A percentile compares a stretch with the other conserved stretches of the same genome.
These are phyloP conservation scores for Sitophilus oryzae DNA, from an alignment of 1,140 invertebrate species.

Conservation along the genomic window DNA sequence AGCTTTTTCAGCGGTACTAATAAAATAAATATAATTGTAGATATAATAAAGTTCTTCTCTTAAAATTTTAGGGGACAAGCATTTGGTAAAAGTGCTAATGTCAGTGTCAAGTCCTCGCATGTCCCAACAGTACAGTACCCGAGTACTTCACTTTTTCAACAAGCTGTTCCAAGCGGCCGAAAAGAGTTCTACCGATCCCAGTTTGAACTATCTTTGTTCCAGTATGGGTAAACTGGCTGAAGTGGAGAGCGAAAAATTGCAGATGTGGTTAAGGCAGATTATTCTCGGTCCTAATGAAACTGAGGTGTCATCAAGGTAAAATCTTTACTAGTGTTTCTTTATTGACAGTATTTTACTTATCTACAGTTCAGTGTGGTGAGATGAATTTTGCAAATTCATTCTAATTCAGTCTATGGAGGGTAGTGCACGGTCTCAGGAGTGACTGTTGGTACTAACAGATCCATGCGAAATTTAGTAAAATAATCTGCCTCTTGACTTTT, in stretches of 20 bases:
- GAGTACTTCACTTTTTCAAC: slow-evolving; percentile 76
- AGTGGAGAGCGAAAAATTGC: slow-evolving; percentile 59
- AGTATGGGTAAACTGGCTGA: slow-evolving; percentile 61
- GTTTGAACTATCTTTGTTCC: slow-evolving; percentile 62
- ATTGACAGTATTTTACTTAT: too few relatives aligned
- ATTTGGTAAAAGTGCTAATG: slow-evolving; percentile 65
- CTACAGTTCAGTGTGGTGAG: too few relatives aligned
- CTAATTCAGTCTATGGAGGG: too few relatives aligned
- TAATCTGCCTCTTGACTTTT: too few relatives aligned
- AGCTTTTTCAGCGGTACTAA: slow-evolving; percentile 71
- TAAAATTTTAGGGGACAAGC: slow-evolving; percentile 45
- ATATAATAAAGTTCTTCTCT: too few relatives aligned
- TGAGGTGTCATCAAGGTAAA: slow-evolving; percentile 41
- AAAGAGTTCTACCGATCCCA: slow-evolving; percentile 51
- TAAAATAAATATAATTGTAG: too few relatives aligned
- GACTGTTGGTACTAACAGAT: too few relatives aligned
- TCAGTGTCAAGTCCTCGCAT: slow-evolving; percentile 63
- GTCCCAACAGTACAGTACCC: slow-evolving; percentile 65
- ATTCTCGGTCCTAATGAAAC: slow-evolving; percentile 53
- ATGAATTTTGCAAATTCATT: too few relatives aligned
- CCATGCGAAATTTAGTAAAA: too few relatives aligned
- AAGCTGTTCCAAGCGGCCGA: slow-evolving; percentile 67
- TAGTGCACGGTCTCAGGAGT: too few relatives aligned
- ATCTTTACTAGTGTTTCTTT: too few relatives aligned
- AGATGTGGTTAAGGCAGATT: slow-evolving; percentile 64